Evolutionary conservation across 2,797 vertebrate genomes (phyloP).

Genomic region (Anguilla marmorata): DNA sequence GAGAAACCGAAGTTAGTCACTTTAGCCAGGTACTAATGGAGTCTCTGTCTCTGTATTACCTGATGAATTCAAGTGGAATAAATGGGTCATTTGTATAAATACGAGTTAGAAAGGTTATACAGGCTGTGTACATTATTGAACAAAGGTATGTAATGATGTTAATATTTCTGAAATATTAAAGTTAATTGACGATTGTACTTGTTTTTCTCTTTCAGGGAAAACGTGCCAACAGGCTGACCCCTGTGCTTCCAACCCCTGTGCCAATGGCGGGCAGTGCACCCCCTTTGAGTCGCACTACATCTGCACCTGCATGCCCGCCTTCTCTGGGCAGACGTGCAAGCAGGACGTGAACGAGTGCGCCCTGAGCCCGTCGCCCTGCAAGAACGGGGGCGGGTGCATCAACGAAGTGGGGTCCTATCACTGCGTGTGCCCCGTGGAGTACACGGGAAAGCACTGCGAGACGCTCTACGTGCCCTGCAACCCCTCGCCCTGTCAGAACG

Average conservation of each 20-base stretch:
- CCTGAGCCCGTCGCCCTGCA: constrained; percentile 73
- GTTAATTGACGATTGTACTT: neutral
- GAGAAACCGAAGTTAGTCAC: neutral
- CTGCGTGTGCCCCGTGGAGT: constrained; percentile 81
- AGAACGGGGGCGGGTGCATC: constrained; percentile 79
- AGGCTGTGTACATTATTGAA: neutral
- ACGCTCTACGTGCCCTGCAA: constrained; percentile 89
- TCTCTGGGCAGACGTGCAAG: constrained; percentile 90
- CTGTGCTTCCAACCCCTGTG: constrained; percentile 95
- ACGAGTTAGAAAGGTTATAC: neutral
- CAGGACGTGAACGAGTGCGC: constrained; percentile 90
- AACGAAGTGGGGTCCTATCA: constrained; percentile 90
- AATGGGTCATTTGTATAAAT: neutral
- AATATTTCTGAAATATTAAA: neutral
- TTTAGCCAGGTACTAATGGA: neutral
- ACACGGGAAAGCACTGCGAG: constrained; percentile 83
- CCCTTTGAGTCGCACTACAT: constrained; percentile 85
- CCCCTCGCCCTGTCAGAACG: constrained; percentile 92
- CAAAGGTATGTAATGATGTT: neutral
- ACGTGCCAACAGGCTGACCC: constrained; percentile 90
- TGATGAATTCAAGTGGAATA: neutral
- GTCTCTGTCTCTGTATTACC: neutral
- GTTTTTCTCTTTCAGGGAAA: constrained; percentile 74
- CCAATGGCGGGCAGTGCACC: constrained; percentile 88
- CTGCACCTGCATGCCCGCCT: constrained; percentile 80